These are phyloP conservation scores for Drosophila watanabei DNA, from an alignment of 1,140 invertebrate species.

Conservation along the genomic window DNA sequence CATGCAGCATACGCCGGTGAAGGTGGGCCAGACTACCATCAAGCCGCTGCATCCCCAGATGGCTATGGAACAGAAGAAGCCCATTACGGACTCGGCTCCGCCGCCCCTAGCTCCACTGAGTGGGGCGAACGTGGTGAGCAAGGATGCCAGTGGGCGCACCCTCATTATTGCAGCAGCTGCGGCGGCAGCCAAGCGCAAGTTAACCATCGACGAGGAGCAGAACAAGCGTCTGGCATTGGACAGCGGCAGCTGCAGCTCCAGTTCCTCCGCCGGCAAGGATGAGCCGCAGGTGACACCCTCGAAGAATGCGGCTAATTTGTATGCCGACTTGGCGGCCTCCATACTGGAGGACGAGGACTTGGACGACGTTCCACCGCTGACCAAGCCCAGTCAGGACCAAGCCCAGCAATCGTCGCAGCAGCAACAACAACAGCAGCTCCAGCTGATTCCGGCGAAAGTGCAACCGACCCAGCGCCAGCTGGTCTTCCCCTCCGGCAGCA, in stretches of 20 bases:
- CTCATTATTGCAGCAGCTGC: constrained; percentile 74
- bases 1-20: constrained; percentile 84
- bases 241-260: constrained; percentile 41
- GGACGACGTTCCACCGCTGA: constrained; percentile 86
- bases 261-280: constrained; percentile 70
- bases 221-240: constrained; percentile 68
- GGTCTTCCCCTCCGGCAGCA: constrained; percentile 55
- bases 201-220: constrained; percentile 86
- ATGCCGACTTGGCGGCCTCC: constrained; percentile 90
- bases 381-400: constrained; percentile 61
- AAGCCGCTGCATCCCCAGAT: constrained; percentile 78
- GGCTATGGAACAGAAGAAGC: constrained; percentile 68
- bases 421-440: constrained; percentile 55
- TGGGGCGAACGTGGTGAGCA: constrained; percentile 72
- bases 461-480: constrained; percentile 57
- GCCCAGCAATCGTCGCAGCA: constrained; percentile 48
- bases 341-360: constrained; percentile 90
- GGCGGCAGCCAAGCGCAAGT: constrained; percentile 85
- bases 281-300: constrained; percentile 87
- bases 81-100: constrained; percentile 83
- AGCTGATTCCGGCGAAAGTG: constrained; percentile 73
- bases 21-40: constrained; percentile 84
- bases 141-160: constrained; percentile 85
- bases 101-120: constrained; percentile 87
- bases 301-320: constrained; percentile 90